Conservation (phyloP, 2,797 vertebrate genomes). For the Karalla daura region DNA sequence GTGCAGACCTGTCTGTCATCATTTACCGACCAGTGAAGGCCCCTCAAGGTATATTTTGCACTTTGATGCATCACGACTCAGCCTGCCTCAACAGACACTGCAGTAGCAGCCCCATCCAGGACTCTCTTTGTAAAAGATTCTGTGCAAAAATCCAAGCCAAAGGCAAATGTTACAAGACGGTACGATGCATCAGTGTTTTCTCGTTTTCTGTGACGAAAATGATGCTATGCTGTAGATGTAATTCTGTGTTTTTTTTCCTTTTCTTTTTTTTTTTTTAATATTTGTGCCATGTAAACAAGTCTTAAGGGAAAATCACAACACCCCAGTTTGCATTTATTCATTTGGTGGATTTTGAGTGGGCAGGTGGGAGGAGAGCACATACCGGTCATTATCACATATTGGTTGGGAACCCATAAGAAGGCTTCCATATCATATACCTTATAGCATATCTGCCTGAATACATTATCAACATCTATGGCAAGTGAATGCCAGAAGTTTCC, state of each 20-base stretch:
- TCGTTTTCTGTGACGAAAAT: slow-evolving; percentile 22
- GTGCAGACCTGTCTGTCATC: slow-evolving; percentile 31
- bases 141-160: slow-evolving; percentile 64
- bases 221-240: not conserved
- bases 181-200: slow-evolving; percentile 10
- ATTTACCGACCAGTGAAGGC: slow-evolving; percentile 27
- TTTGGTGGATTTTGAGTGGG: slow-evolving; percentile 15
- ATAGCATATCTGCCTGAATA: slow-evolving; percentile 1
- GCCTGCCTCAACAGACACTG: slow-evolving; percentile 49
- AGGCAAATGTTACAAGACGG: slow-evolving; percentile 37
- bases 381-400: slow-evolving; percentile 26
- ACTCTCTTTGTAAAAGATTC: slow-evolving; percentile 30
- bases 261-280: not conserved
- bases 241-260: slow-evolving; percentile 21
- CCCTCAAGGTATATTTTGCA: slow-evolving; percentile 30
- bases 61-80: slow-evolving; percentile 55
- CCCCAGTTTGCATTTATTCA: slow-evolving; percentile 6
- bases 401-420: slow-evolving; percentile 25
- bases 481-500: not conserved
- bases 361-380: not conserved
- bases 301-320: slow-evolving; percentile 2
- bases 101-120: slow-evolving; percentile 33
- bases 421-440: slow-evolving; percentile 13
- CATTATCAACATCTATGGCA: slow-evolving; percentile 6
- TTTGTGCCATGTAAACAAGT: slow-evolving; percentile 28